Conservation (phyloP, 2,113 vertebrate genomes). For the Rhinolophus ferrumequinum region DNA sequence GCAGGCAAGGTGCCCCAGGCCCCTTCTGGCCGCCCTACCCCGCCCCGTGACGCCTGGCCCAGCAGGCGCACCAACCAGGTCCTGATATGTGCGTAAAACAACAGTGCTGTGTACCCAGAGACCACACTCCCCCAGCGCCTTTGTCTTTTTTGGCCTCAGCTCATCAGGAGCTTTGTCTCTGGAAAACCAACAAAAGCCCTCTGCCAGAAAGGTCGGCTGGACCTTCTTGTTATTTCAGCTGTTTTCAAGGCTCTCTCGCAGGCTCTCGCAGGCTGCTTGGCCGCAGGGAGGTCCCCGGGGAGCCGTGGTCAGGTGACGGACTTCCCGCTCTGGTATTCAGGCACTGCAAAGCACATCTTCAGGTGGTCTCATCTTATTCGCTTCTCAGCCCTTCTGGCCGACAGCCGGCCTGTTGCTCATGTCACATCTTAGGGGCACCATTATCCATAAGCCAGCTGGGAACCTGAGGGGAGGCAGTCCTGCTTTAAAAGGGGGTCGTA, state of each 20-base stretch:
- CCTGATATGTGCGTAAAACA: not conserved
- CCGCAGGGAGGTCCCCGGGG: not conserved
- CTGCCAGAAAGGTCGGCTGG: slow-evolving; percentile 48
- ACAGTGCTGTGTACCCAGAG: not conserved
- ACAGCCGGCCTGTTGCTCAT: not conserved
- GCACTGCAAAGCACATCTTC: not conserved
- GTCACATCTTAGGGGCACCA: too few species aligned
- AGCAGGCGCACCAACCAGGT: not conserved
- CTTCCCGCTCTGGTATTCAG: not conserved
- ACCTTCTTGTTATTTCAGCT: slow-evolving; percentile 72
- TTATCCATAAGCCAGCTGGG: not conserved
- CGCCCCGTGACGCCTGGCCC: not conserved
- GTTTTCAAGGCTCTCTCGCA: slow-evolving; percentile 45
- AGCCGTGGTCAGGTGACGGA: slow-evolving; percentile 47
- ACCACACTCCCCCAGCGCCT: not conserved
- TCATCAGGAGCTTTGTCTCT: slow-evolving; percentile 59
- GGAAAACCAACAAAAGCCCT: slow-evolving; percentile 65
- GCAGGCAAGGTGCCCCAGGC: too few species aligned
- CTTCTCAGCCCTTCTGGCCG: not conserved
- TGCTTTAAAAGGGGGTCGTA: not conserved
- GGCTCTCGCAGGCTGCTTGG: slow-evolving; percentile 62
- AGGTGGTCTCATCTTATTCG: not conserved
- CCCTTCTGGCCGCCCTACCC: not conserved
- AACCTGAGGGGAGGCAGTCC: not conserved
- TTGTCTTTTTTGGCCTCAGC: slow-evolving; percentile 60